Conservation (phyloP, 2,888 invertebrate species). For the Aporophyla lueneburgensis region DNA sequence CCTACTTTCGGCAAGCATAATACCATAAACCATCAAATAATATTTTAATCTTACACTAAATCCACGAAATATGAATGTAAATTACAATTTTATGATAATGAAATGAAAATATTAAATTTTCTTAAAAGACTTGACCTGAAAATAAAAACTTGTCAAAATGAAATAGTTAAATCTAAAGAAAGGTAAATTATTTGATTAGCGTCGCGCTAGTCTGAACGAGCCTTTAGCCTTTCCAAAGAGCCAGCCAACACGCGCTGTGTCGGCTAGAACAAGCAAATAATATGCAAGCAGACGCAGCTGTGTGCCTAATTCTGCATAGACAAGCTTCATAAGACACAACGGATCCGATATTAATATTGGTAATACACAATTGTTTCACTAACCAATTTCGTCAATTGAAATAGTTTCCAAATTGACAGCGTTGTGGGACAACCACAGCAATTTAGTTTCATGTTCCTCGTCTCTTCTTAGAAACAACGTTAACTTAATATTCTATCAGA, state of each 20-base stretch:
- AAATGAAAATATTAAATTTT: not conserved
- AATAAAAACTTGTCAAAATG: not conserved
- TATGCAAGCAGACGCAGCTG: slow-evolving; percentile 73
- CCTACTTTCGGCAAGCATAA: not conserved
- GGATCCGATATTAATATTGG: slow-evolving; percentile 64
- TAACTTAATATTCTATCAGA: slow-evolving; percentile 38
- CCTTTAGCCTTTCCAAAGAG: slow-evolving; percentile 69
- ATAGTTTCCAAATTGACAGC: slow-evolving; percentile 44
- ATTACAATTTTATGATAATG: not conserved
- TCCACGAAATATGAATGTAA: not conserved
- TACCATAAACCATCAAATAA: not conserved
- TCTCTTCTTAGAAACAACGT: slow-evolving; percentile 11
- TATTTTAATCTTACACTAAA: not conserved
- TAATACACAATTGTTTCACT: slow-evolving; percentile 52
- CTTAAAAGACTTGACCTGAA: not conserved
- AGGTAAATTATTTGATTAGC: not conserved
- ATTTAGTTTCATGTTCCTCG: slow-evolving; percentile 40
- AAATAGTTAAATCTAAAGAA: not conserved
- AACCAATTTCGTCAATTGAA: slow-evolving; percentile 46
- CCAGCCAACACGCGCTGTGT: slow-evolving; percentile 65
- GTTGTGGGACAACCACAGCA: slow-evolving; percentile 28
- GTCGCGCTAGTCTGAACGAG: too few relatives aligned
- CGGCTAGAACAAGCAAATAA: slow-evolving; percentile 71
- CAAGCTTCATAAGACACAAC: slow-evolving; percentile 67
- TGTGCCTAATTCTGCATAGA: slow-evolving; percentile 74